Base-by-base conservation (phyloP, 23 tunicate species). In the Phallusia fumigata region DNA sequence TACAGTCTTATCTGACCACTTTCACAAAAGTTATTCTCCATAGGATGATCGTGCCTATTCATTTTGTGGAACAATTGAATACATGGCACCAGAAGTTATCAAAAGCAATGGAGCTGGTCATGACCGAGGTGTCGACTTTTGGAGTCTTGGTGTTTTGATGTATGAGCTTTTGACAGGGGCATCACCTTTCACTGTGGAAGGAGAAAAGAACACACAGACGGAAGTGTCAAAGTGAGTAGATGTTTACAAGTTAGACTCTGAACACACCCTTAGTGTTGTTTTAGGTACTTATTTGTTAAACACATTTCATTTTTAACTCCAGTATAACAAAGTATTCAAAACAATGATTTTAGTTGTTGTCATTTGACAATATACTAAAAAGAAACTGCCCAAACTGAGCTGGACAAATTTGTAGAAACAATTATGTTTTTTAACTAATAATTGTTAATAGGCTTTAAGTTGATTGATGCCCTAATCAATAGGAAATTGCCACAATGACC, bases 81-180 rank as follows among this genome's bases (percentile, higher is more conserved):
- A 94, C 90, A 94, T 94, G 98, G 98, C 98, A 22, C 98, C 98
- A 28, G 98, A 94, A 47, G 98, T 94, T 15, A 89, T 94, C 13
- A 89, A 83, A 74, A 94, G 85, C 84, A 94, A 80, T 44, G 93
- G 93, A 28, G 76, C 76, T 18, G 98, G 98, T 36, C 98, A 94
- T 83, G 88, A 86, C 65, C 76, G 51, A 31, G 88, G 87, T 33
- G 98, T 89, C 18, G 98, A 94, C 80, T 85, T 94, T 53, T 94
- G 98, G 98, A 94, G 98, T 73, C 86, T 94, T 74, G 98, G 98
- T 19, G 98, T 94, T 0, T 81, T 94, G 65, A 85, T 91, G 65
- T 94, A 94, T 73, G 98, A 94, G 47, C 80, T 94, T 26, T 85
- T 94, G 35, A 94, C 98, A 22, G 98, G 98, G 51, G 98, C 98